A percentile compares a stretch with the other conserved stretches of the same genome.
phyloP scores from a whole-genome alignment of 2,113 vertebrate genomes.

The human region GRCh38 chr4:135047501-135048000 shows the following conservation, averaged over 20 bases:
- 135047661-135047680: neutral
- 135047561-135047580: constrained; percentile 46
- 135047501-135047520: constrained; percentile 55
- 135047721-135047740: constrained; percentile 45
- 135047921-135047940: neutral
- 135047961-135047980: neutral
- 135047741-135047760: too few relatives aligned
- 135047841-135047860: neutral
- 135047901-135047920: neutral
- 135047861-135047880: neutral
- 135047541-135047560: constrained; percentile 51
- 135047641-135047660: constrained; percentile 42
- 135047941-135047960: neutral
- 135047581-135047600: constrained; percentile 58
- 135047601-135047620: constrained; percentile 72
- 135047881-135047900: neutral
- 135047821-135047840: neutral
- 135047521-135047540: neutral
- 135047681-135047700: constrained; percentile 63
- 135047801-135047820: neutral
- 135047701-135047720: constrained; percentile 66
- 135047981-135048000: neutral
- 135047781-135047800: neutral
- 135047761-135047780: neutral
- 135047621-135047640: constrained; percentile 77